These are phyloP conservation scores for Idris sp. DNA, from an alignment of 1,140 invertebrate species.

Conservation along the genomic window DNA sequence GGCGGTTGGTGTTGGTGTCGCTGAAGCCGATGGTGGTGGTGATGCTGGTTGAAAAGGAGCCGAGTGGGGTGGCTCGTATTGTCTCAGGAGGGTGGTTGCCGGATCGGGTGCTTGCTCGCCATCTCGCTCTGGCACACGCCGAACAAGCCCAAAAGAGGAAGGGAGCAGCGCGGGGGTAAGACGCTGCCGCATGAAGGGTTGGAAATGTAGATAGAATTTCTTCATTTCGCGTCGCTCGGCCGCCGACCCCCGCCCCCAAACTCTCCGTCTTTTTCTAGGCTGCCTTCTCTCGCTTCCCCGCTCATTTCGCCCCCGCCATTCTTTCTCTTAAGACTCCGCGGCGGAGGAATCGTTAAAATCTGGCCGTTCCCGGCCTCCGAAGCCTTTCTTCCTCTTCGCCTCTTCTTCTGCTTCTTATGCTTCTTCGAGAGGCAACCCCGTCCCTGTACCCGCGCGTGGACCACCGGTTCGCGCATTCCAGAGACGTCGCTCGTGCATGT, in stretches of 20 bases:
- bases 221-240: conserved; percentile 78
- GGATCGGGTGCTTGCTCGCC: conserved; percentile 54
- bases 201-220: conserved; percentile 80
- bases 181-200: conserved; percentile 77
- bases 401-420: conserved; percentile 48
- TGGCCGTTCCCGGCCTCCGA: conserved; percentile 73
- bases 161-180: conserved; percentile 71
- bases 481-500: conserved; percentile 60
- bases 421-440: conserved; percentile 40
- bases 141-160: conserved; percentile 54
- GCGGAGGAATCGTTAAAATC: conserved; percentile 79
- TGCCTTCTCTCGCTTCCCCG: conserved; percentile 63
- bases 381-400: conserved; percentile 53
- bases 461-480: conserved; percentile 57
- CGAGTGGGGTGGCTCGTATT: conserved; percentile 67
- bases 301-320: conserved; percentile 76
- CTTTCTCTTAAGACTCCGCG: conserved; percentile 79
- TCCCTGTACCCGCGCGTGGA: conserved; percentile 18
- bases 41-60: conserved; percentile 67
- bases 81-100: conserved; percentile 75
- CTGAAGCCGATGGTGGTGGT: conserved; percentile 60
- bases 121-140: conserved; percentile 26
- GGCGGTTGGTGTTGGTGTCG: conserved; percentile 59
- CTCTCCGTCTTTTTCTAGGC: conserved; percentile 49
- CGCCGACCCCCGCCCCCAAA: conserved; percentile 53